phyloP scores from a whole-genome alignment of 2,888 invertebrate genomes.

The Apoderus coryli region DNA sequence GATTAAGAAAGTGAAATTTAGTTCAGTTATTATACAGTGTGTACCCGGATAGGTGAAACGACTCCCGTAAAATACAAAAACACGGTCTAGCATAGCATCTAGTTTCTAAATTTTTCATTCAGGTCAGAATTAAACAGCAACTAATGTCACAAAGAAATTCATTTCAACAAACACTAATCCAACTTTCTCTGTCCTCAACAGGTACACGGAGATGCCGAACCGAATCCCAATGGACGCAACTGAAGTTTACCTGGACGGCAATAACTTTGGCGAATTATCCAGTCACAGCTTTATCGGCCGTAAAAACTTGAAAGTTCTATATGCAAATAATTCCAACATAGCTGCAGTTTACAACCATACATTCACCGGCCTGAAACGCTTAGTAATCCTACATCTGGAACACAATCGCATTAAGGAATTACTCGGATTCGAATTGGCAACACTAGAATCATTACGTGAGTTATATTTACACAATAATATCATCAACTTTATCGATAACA shows the following conservation, averaged over 20 bases:
- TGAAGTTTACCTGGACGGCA: slow-evolving; percentile 85
- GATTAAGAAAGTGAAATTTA: too few species aligned
- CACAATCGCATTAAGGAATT: slow-evolving; percentile 70
- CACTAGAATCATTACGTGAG: slow-evolving; percentile 68
- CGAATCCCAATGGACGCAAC: slow-evolving; percentile 93
- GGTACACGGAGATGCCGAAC: too few species aligned
- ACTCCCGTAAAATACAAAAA: too few species aligned
- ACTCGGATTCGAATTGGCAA: slow-evolving; percentile 68
- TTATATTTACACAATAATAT: slow-evolving; percentile 78
- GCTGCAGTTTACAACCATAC: slow-evolving; percentile 77
- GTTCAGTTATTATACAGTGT: too few species aligned
- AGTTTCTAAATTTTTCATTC: too few species aligned
- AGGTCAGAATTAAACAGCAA: too few species aligned
- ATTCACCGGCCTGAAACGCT: slow-evolving; percentile 71
- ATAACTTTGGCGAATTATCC: slow-evolving; percentile 72
- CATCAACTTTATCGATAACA: slow-evolving; percentile 69
- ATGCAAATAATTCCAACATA: slow-evolving; percentile 79
- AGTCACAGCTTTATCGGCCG: slow-evolving; percentile 85
- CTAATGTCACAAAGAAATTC: too few species aligned
- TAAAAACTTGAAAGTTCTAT: slow-evolving; percentile 75
- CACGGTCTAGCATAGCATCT: too few species aligned
- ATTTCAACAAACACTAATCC: too few species aligned
- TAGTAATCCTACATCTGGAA: slow-evolving; percentile 72
- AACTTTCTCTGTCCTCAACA: too few species aligned
- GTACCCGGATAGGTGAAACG: too few species aligned